Evolutionary conservation across 2,888 invertebrate species (phyloP).

Genomic region (Gasteruption jaculator): DNA sequence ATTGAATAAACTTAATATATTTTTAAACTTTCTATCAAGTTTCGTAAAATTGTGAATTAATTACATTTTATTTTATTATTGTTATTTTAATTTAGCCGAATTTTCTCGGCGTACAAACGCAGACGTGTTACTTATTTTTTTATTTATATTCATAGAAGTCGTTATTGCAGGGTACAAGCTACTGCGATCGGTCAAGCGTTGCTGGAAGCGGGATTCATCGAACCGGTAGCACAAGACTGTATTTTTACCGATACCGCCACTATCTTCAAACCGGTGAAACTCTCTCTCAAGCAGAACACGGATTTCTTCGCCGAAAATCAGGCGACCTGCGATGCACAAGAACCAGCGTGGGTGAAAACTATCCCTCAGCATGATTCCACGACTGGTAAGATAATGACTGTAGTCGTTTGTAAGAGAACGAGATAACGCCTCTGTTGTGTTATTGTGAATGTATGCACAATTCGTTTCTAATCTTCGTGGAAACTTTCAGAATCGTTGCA

Average conservation of each 20-base stretch:
- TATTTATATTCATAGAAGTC: no score
- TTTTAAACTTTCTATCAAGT: no score
- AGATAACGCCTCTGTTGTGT: no score
- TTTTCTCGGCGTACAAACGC: no score
- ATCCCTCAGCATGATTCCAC: conserved; percentile 54
- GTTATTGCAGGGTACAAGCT: conserved; percentile 64
- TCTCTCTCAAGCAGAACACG: conserved; percentile 39
- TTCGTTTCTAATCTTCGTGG: no score
- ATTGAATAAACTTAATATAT: no score
- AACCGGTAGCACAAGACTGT: conserved; percentile 54
- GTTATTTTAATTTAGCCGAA: no score
- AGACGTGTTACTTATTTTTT: no score
- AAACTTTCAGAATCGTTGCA: no score
- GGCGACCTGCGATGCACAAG: conserved; percentile 54
- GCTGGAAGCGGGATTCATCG: conserved; percentile 71
- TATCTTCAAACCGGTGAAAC: conserved; percentile 52
- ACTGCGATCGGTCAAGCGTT: conserved; percentile 74
- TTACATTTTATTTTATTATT: no score
- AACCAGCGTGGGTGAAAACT: conserved; percentile 65
- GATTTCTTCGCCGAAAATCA: conserved; percentile 49
- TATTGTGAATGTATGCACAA: no score
- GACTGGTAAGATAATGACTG: conserved; percentile 41
- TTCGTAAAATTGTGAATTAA: no score
- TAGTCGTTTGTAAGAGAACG: neutral
- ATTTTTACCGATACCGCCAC: conserved; percentile 54